Evolutionary conservation across 2,113 vertebrate genomes (phyloP).

Genomic region (Pontoporia blainvillei): DNA sequence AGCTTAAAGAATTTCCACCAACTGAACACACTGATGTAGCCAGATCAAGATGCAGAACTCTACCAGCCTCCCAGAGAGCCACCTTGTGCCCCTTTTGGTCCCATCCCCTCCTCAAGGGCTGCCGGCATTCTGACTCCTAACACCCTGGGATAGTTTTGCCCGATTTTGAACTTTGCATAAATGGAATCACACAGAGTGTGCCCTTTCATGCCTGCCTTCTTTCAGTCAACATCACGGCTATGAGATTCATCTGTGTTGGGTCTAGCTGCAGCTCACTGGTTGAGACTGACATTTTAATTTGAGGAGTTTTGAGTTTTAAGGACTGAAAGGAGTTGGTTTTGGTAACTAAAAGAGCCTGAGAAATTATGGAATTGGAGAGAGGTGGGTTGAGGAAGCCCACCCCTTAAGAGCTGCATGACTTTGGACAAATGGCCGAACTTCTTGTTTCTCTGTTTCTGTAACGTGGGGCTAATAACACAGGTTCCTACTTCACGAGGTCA

Average conservation of each 20-base stretch:
- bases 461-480: background rate
- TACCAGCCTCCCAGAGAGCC: background rate
- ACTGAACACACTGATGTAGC: background rate
- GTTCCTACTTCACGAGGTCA: background rate
- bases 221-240: accelerated
- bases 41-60: background rate
- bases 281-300: background rate
- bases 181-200: accelerated
- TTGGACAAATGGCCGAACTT: background rate
- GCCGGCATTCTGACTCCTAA: background rate
- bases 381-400: background rate
- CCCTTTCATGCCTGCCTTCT: background rate
- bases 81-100: too few relatives aligned
- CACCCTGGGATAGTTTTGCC: background rate
- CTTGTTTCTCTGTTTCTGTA: background rate
- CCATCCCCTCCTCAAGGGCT: background rate
- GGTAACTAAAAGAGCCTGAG: background rate
- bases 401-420: background rate
- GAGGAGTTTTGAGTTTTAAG: background rate
- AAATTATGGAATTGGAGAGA: background rate
- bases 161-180: background rate
- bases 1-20: background rate
- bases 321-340: background rate
- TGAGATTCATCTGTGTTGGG: accelerated
- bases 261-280: background rate